Evolutionary conservation across 2,113 vertebrate genomes (phyloP).

Genomic region (Gopherus evgoodei): DNA sequence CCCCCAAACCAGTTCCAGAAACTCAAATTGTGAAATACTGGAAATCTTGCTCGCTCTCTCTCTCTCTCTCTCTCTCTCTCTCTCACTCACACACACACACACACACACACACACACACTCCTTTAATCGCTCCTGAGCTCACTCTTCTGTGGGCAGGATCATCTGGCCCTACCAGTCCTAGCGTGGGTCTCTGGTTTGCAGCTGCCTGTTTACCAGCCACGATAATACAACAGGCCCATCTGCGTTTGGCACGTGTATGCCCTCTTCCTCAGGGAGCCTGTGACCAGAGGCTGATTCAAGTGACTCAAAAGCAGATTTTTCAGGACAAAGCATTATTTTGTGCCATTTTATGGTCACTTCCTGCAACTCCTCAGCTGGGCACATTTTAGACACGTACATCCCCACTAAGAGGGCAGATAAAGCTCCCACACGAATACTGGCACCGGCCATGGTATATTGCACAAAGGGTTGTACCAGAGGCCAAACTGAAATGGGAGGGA

Average conservation of each 20-base stretch:
- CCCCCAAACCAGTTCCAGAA: background rate
- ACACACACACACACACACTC: background rate
- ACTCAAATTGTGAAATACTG: background rate
- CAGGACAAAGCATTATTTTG: background rate
- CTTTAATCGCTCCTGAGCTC: background rate
- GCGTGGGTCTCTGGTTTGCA: background rate
- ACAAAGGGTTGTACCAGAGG: background rate
- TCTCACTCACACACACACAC: too few species aligned
- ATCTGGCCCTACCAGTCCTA: background rate
- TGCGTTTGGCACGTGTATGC: too few species aligned
- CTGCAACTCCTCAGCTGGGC: background rate
- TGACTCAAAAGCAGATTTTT: background rate
- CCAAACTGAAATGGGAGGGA: background rate
- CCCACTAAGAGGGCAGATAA: background rate
- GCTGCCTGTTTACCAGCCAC: background rate
- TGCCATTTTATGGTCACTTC: background rate
- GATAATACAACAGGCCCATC: background rate
- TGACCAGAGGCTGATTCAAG: background rate
- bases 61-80: too few species aligned
- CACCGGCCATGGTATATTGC: background rate
- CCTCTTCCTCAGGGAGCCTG: background rate
- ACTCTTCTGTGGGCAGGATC: background rate
- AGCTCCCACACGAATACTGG: too few species aligned
- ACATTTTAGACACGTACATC: background rate
- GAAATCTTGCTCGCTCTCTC: background rate